Evolutionary conservation across 2,888 invertebrate genomes (phyloP), one percentile per base, ranked within the genome.

Genomic region (Thereva unica): DNA sequence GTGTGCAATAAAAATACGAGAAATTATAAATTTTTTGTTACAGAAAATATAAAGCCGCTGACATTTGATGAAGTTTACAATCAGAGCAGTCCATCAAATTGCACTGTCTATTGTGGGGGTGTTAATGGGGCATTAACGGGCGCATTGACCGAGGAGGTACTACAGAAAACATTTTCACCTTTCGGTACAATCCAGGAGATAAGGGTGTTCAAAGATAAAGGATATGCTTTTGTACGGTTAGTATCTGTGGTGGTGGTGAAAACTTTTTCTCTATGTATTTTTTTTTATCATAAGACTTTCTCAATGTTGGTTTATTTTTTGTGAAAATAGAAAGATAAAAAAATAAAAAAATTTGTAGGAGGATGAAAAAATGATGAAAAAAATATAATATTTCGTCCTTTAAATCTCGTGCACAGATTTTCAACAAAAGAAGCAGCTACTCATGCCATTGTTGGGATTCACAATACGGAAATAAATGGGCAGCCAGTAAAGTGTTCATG

Each of bases 61-160:
- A 95, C 95, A 68, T 97, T 95, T 84, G 97, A 98, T 78, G 98
- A 98, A 83, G 97, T 98, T 37, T 97, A 95, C 86, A 95, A 95
- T 83, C 97, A 97, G 84, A 95, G 97, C 80, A 96, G 96, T 75
- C 93, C 95, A 47, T 97, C 96, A 78, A 99, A 99, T 85, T 97
- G 97, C 84, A 98, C 97, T 72, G 98, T 99, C 35, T 99, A 99
- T 85, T 97, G 97, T 82, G 98, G 98, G 65, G 97, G 97, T 44
- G 84, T 85, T 56, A 82, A 82, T 69, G 81, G 81, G 72, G 81
- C 81, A 69, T 85, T 90, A 68, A 91, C 92, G 78, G 92, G 91
- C 73, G 95, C 95, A 63, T 88, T 97, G 75, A 91, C 92, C 75
- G 98, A 99, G 83, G 98, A 99, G 79, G 87, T 98, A 75, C 91